Conservation (phyloP, 2,797 vertebrate species). For the Sarcoramphus papa region DNA sequence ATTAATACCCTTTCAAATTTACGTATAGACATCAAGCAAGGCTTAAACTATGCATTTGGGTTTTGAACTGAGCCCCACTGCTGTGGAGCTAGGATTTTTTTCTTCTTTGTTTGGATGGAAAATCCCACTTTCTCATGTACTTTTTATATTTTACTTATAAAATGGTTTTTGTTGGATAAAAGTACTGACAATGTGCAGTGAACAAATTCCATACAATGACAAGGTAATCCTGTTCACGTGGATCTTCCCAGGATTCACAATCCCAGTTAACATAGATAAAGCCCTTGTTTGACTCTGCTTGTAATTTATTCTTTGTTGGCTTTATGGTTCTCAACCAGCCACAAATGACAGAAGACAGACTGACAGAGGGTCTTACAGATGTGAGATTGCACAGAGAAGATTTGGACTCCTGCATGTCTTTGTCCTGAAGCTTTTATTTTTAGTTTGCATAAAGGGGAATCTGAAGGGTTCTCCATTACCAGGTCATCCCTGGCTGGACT, state of each 20-base stretch:
- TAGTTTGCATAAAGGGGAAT: not conserved
- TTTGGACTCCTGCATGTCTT: not conserved
- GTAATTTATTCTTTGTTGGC: constrained; percentile 14
- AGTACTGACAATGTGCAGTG: not conserved
- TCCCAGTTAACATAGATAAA: not conserved
- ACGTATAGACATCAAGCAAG: not conserved
- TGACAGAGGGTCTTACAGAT: not conserved
- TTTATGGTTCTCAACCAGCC: not conserved
- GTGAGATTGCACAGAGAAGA: not conserved
- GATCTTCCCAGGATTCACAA: not conserved
- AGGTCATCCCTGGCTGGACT: not conserved
- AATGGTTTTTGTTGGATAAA: not conserved
- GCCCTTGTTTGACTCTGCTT: constrained; percentile 1
- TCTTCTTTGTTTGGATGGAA: not conserved
- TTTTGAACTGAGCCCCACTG: not conserved
- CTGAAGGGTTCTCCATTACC: not conserved
- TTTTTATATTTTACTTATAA: not conserved
- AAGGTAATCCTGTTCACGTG: constrained; percentile 19
- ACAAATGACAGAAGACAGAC: constrained; percentile 6
- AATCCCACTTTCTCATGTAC: not conserved
- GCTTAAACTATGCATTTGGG: not conserved
- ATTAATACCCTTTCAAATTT: not conserved
- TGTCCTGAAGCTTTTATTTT: not conserved
- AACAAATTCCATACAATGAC: not conserved
- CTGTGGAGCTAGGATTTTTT: not conserved